phyloP scores from a whole-genome alignment of 2,888 invertebrate species.

The Sturmia bella region DNA sequence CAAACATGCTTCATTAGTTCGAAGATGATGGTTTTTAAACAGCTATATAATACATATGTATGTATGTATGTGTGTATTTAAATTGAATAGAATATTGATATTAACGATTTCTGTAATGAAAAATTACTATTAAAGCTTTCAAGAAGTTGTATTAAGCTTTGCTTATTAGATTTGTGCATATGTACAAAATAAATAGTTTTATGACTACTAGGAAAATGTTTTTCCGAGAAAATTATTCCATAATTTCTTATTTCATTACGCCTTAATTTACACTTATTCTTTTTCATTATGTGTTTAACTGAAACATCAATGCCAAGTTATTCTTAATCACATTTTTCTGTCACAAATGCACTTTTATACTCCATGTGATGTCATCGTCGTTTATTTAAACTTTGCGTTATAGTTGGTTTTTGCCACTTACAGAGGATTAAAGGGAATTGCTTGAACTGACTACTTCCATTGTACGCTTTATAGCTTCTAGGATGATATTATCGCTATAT shows the following conservation, averaged over 20 bases:
- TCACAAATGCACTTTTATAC: not conserved
- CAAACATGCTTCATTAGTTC: constrained; percentile 61
- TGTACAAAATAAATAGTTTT: no score
- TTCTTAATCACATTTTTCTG: not conserved
- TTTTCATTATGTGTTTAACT: no score
- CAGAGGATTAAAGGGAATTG: not conserved
- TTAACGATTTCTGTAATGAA: no score
- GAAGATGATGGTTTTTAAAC: not conserved
- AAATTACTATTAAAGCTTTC: no score
- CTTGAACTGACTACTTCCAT: not conserved
- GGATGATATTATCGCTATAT: constrained; percentile 13
- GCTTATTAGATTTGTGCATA: no score
- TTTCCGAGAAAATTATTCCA: constrained; percentile 26
- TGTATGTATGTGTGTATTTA: no score
- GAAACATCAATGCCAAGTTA: not conserved
- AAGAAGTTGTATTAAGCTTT: no score
- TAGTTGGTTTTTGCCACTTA: constrained; percentile 22
- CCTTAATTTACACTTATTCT: no score
- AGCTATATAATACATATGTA: constrained; percentile 8
- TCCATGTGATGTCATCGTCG: constrained; percentile 5
- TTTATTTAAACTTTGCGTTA: constrained; percentile 5
- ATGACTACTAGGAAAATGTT: no score
- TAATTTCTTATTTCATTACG: not conserved
- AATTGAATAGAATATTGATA: no score
- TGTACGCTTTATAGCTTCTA: constrained; percentile 16